Base-by-base conservation (phyloP, 2,797 vertebrate genomes). In the Coracias cyanogaster region DNA sequence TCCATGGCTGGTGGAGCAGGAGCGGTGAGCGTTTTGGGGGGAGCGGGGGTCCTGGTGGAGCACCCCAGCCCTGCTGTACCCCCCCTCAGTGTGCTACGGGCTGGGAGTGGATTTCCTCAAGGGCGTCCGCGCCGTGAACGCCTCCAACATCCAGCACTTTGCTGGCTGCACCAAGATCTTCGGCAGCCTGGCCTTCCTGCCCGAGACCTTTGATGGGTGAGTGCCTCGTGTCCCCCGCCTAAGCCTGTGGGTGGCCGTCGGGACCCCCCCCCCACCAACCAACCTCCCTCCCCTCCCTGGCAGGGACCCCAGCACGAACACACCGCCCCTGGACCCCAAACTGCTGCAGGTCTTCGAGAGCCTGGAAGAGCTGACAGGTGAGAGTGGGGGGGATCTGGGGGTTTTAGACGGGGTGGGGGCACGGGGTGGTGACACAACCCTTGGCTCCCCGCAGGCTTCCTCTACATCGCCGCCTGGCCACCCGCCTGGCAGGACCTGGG, bases 341-440 rank as follows among this genome's bases (percentile, higher is more conserved):
- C 98, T 99, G 89, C 98, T 99, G 64, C 95, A 88, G 9, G 95
- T 97, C 72, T 99, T 99, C 9, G 98, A 96, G 95, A 98, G 94
- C n/a, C 97, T 99, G 92, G 98, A 99, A 96, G 99, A 99, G 97
- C 99, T 99, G 69, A 99, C 99, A 91, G 99, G 99, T 99, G 97
- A 94, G 93, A 26, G 41, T 2, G 0, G 29, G 13, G 35, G 55
- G 33, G 31, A 5, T 3, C 3, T 0, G 3, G 35, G 51, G 45
- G 67, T 16, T 31, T 7, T 0, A 0, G 15, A 9, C 11, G 4
- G 9, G 3, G 12, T 28, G 17, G 45, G 17, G 39, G 9, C 69
- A 21, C 0, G 2, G 28, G 12, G 15, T 7, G 41, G 91, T 93
- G 41, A 89, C 67, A 35, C 16, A 18, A 26, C 28, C 7, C 62